These are phyloP conservation scores for Melierax canorus DNA, from an alignment of 2,113 vertebrate species.

Conservation along the genomic window DNA sequence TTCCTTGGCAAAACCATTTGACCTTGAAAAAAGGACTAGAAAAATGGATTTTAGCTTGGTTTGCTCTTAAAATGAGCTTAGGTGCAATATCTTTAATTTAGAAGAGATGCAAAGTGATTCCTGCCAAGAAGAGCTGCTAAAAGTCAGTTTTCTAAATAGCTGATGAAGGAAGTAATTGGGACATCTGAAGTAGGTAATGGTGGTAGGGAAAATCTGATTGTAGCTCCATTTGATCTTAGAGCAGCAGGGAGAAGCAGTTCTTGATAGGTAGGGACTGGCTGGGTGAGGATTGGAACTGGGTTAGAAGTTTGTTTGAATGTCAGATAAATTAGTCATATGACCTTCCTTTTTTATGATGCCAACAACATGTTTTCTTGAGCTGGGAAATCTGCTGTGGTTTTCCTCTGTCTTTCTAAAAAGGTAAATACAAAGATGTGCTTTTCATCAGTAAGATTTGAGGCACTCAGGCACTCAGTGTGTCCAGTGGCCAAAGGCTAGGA, in stretches of 20 bases:
- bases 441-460: background rate
- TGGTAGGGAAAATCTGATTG: background rate
- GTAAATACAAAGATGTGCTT: background rate
- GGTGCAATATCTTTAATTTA: background rate
- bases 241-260: background rate
- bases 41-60: background rate
- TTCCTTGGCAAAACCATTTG: background rate
- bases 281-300: background rate
- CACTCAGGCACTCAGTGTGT: background rate
- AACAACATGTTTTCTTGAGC: background rate
- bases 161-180: background rate
- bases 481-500: background rate
- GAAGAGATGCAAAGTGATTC: background rate
- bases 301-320: background rate
- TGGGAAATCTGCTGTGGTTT: background rate
- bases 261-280: background rate
- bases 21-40: background rate
- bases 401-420: background rate
- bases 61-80: background rate
- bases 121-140: background rate
- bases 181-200: background rate
- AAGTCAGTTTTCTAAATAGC: background rate
- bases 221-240: background rate
- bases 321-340: background rate
- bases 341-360: background rate